These are phyloP conservation scores for Spatula versicolor DNA, from an alignment of 2,797 vertebrate genomes.

Conservation along the genomic window DNA sequence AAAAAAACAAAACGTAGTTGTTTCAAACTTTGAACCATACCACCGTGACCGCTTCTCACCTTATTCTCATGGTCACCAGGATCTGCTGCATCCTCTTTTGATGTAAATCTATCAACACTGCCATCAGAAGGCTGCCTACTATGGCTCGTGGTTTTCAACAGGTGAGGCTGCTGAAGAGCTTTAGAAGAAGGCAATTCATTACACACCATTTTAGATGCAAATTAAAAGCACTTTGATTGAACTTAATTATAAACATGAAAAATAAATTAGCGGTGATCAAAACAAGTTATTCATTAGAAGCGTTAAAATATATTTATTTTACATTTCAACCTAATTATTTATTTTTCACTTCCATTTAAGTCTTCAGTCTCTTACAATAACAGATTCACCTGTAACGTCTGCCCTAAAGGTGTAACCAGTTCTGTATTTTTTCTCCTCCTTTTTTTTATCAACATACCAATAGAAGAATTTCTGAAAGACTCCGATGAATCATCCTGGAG, in stretches of 20 bases:
- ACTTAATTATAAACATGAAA: slow-evolving; percentile 19
- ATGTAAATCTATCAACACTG: slow-evolving; percentile 87
- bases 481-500: slow-evolving; percentile 82
- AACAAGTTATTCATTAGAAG: slow-evolving; percentile 5
- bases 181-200: slow-evolving; percentile 4
- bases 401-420: not conserved
- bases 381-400: not conserved
- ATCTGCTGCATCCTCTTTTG: slow-evolving; percentile 88
- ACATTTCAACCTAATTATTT: not conserved
- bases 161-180: slow-evolving; percentile 90
- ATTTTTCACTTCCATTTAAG: not conserved
- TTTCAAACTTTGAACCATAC: not conserved
- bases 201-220: slow-evolving; percentile 13
- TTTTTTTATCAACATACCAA: slow-evolving; percentile 80
- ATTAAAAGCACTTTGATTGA: slow-evolving; percentile 7
- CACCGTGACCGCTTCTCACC: slow-evolving; percentile 74
- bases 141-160: slow-evolving; percentile 87
- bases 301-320: not conserved
- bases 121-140: slow-evolving; percentile 92
- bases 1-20: not conserved
- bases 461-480: slow-evolving; percentile 83
- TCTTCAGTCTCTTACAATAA: not conserved
- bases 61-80: slow-evolving; percentile 87
- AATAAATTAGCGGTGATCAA: slow-evolving; percentile 34
- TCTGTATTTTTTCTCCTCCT: not conserved